phyloP scores from a whole-genome alignment of 2,797 vertebrate genomes.

The Macroramphosus scolopax region DNA sequence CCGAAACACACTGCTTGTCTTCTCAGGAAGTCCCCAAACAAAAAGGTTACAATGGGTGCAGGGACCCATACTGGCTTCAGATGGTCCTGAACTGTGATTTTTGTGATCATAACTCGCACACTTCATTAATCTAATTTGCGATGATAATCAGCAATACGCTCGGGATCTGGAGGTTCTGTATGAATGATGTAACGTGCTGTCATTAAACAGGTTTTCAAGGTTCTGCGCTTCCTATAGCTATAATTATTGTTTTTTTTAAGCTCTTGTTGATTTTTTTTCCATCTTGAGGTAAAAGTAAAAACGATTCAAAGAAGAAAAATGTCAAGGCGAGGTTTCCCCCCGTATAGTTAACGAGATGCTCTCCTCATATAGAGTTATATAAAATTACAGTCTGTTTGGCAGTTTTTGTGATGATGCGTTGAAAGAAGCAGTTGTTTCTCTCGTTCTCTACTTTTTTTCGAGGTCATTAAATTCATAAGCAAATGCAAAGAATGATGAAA shows the following conservation, averaged over 20 bases:
- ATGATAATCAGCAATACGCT: conserved; percentile 29
- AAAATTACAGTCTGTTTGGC: no score
- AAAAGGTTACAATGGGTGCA: conserved; percentile 59
- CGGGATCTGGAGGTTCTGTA: conserved; percentile 40
- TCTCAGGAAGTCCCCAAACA: conserved; percentile 67
- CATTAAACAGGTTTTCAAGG: conserved; percentile 64
- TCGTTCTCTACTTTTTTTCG: conserved; percentile 56
- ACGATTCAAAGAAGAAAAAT: no score
- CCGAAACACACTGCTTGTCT: conserved; percentile 63
- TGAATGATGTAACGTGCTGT: conserved; percentile 60
- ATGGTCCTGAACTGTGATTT: conserved; percentile 46
- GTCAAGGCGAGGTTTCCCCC: conserved; percentile 26
- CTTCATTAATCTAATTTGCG: conserved; percentile 44
- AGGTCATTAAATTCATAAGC: conserved; percentile 77
- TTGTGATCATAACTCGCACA: conserved; percentile 25
- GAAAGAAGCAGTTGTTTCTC: conserved; percentile 53
- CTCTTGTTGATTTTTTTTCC: no score
- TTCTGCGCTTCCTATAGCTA: conserved; percentile 51
- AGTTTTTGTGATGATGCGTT: conserved; percentile 56
- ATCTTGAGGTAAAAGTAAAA: no score
- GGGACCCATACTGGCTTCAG: conserved; percentile 48
- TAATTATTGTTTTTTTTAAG: no score
- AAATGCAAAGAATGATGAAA: conserved; percentile 79
- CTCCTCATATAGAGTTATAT: conserved; percentile 16
- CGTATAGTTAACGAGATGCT: conserved; percentile 28